These are phyloP conservation scores for Mobula birostris DNA, from an alignment of 2,113 vertebrate species.

Conservation along the genomic window DNA sequence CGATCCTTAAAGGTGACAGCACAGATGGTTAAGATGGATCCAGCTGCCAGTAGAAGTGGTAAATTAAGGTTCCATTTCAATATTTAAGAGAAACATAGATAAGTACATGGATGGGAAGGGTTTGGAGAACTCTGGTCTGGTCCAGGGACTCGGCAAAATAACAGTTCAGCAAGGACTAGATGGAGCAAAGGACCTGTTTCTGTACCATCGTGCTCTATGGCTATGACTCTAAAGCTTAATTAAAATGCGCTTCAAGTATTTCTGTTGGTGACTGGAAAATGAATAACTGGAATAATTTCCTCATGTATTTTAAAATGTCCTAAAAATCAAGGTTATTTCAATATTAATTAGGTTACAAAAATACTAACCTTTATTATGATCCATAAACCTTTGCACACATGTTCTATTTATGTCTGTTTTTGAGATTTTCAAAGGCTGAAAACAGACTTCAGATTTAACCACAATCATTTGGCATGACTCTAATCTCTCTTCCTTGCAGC, in stretches of 20 bases:
- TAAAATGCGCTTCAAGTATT: background rate
- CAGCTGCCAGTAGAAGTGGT: too few species aligned
- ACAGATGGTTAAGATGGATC: too few species aligned
- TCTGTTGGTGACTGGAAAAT: background rate
- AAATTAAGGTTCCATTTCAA: too few species aligned
- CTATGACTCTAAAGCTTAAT: background rate
- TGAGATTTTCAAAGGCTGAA: constrained; percentile 35
- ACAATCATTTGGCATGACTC: constrained; percentile 31
- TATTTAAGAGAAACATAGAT: too few species aligned
- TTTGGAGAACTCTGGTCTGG: too few species aligned
- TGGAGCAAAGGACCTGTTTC: too few species aligned
- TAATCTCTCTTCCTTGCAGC: background rate
- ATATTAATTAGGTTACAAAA: constrained; percentile 37
- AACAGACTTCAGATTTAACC: constrained; percentile 36
- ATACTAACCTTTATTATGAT: constrained; percentile 21
- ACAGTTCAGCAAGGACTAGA: too few species aligned
- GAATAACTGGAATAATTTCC: background rate
- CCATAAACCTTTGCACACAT: constrained; percentile 35
- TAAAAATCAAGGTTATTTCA: constrained; percentile 39
- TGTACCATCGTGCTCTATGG: too few species aligned
- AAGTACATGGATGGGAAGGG: too few species aligned
- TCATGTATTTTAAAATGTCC: background rate
- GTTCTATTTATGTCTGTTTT: constrained; percentile 29
- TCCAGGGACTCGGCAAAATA: too few species aligned
- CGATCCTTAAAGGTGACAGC: too few species aligned